Conservation (phyloP, 2,888 invertebrate genomes). For the Polydrusus cervinus region DNA sequence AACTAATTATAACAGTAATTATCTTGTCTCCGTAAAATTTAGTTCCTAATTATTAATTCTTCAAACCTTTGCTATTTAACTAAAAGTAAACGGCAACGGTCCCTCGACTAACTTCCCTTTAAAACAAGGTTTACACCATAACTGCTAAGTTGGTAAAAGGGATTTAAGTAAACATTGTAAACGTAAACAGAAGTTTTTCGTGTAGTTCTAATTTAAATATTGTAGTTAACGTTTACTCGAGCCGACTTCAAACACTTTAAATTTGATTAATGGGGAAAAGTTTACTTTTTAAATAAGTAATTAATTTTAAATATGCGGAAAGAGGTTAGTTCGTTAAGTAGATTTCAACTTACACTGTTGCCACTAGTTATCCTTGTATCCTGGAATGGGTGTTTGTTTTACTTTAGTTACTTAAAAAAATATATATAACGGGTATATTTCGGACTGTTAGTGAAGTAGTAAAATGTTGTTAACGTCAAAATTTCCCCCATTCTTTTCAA, state of each 20-base stretch:
- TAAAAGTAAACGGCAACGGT: conserved; percentile 32
- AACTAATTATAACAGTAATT: conserved; percentile 28
- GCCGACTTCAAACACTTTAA: not conserved
- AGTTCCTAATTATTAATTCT: conserved; percentile 36
- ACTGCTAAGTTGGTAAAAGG: conserved; percentile 14
- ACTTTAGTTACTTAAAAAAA: no score
- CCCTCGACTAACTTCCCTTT: conserved; percentile 28
- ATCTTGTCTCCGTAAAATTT: conserved; percentile 31
- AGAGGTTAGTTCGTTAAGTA: no score
- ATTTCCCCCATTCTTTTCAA: no score
- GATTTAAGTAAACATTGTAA: conserved; percentile 12
- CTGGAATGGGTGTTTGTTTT: no score
- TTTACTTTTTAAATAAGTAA: conserved; percentile 11
- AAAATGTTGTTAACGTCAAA: no score
- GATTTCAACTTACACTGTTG: no score
- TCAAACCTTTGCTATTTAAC: conserved; percentile 25
- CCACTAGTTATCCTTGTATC: no score
- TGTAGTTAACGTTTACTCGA: not conserved
- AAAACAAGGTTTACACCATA: conserved; percentile 34
- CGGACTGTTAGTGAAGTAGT: no score
- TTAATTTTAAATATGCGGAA: conserved; percentile 8
- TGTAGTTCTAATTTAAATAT: conserved; percentile 19
- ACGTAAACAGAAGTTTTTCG: conserved; percentile 7
- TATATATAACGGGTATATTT: no score
- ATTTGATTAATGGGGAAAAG: conserved; percentile 1